A percentile compares a stretch with the other conserved stretches of the same genome.
These are phyloP conservation scores for Pseudochromis fuscus DNA, from an alignment of 2,797 vertebrate species.

Conservation along the genomic window DNA sequence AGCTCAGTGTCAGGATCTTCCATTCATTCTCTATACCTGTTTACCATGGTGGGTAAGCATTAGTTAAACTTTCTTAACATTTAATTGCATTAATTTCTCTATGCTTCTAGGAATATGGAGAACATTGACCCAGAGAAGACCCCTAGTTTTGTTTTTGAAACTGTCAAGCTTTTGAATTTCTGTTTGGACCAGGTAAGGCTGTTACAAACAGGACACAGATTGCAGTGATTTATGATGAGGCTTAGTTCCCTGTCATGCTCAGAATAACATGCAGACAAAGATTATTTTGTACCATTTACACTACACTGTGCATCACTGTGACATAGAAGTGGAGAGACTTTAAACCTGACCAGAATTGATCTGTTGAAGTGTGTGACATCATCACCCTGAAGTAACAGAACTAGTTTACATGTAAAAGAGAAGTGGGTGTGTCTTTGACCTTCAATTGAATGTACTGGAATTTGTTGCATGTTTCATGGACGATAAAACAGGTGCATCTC, in stretches of 20 bases:
- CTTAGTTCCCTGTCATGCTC: constrained; percentile 18
- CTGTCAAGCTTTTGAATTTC: constrained; percentile 87
- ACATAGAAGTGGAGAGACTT: constrained; percentile 11
- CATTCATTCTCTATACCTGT: not conserved
- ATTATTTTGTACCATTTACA: constrained; percentile 13
- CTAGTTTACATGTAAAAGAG: constrained; percentile 66
- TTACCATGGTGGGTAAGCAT: not conserved
- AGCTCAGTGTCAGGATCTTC: constrained; percentile 22
- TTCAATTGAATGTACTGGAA: constrained; percentile 50
- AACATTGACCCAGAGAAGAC: constrained; percentile 90
- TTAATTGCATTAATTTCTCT: constrained; percentile 36
- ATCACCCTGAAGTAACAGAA: constrained; percentile 55
- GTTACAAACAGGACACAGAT: constrained; percentile 5
- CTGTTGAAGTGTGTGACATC: constrained; percentile 30
- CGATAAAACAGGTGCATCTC: constrained; percentile 16
- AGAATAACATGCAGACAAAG: constrained; percentile 16
- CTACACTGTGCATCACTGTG: constrained; percentile 22
- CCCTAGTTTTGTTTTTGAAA: constrained; percentile 88
- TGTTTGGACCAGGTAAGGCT: constrained; percentile 87
- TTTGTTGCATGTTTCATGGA: constrained; percentile 23
- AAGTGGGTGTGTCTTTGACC: constrained; percentile 46
- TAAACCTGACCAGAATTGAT: constrained; percentile 16
- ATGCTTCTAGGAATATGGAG: constrained; percentile 89
- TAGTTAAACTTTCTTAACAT: constrained; percentile 11
- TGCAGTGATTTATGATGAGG: constrained; percentile 34